Evolutionary conservation across 2,888 invertebrate genomes (phyloP).

Genomic region (Carterocephalus palaemon): DNA sequence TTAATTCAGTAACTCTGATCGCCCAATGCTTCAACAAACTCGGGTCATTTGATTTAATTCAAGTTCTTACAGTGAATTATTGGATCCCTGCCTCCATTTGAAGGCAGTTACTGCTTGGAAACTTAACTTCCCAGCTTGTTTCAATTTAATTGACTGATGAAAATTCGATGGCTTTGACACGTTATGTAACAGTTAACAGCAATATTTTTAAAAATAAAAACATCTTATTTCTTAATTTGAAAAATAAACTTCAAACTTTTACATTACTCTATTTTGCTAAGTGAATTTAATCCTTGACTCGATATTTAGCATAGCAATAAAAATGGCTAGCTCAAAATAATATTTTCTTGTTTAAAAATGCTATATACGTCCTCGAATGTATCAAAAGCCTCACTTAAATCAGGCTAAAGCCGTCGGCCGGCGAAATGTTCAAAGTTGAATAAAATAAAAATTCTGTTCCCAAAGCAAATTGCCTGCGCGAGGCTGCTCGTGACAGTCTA

Average conservation of each 20-base stretch:
- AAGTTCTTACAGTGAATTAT: conserved; percentile 67
- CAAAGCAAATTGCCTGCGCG: conserved; percentile 31
- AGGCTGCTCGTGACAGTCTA: conserved; percentile 36
- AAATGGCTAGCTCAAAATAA: conserved; percentile 21
- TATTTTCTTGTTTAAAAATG: conserved; percentile 26
- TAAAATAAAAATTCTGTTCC: conserved; percentile 31
- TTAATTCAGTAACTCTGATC: conserved; percentile 31
- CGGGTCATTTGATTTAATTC: conserved; percentile 64
- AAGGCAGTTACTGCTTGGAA: conserved; percentile 52
- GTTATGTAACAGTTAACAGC: too few species aligned
- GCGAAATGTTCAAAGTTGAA: conserved; percentile 31
- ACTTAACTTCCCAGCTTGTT: conserved; percentile 68
- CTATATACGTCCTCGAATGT: conserved; percentile 21
- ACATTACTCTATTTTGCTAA: too few species aligned
- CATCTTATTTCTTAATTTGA: too few species aligned
- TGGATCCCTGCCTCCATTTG: conserved; percentile 58
- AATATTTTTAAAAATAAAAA: too few species aligned
- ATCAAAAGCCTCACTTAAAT: conserved; percentile 25
- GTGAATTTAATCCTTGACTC: too few species aligned
- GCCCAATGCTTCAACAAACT: conserved; percentile 41
- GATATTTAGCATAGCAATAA: conserved; percentile 16
- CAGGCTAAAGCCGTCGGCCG: conserved; percentile 29
- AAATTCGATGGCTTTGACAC: conserved; percentile 61
- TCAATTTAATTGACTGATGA: conserved; percentile 68
- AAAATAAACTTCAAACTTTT: too few species aligned